A percentile compares a stretch with the other conserved stretches of the same genome.
Conservation (phyloP, 2,797 vertebrate genomes). For the Hoplostethus mediterraneus region DNA sequence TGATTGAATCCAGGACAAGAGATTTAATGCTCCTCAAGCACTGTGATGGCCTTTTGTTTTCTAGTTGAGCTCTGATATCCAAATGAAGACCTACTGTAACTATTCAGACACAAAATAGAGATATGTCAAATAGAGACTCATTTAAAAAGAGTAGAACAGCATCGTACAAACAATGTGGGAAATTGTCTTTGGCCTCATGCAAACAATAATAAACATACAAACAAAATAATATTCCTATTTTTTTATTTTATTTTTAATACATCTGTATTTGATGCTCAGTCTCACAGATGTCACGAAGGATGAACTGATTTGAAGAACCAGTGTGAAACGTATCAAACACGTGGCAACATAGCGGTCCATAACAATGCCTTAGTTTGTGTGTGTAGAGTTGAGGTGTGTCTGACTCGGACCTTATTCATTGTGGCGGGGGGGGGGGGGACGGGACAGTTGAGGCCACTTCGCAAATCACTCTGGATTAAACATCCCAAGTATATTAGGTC, state of each 20-base stretch:
- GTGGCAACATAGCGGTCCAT: constrained; percentile 29
- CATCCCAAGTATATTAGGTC: constrained; percentile 6
- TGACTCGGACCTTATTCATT: neutral
- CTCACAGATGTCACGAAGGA: constrained; percentile 44
- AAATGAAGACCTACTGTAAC: neutral
- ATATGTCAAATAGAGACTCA: neutral
- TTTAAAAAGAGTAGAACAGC: too few relatives aligned
- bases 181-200: constrained; percentile 8
- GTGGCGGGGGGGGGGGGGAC: too few relatives aligned
- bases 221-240: neutral
- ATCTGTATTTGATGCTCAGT: constrained; percentile 35
- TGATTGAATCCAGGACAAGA: neutral
- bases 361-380: constrained; percentile 38
- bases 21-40: neutral
- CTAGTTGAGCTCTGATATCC: neutral
- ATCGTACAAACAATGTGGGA: neutral
- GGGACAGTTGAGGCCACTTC: neutral
- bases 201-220: constrained; percentile 12
- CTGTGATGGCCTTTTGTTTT: neutral
- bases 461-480: neutral
- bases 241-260: neutral
- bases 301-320: constrained; percentile 41
- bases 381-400: too few relatives aligned
- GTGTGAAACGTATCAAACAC: constrained; percentile 40
- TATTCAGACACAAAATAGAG: neutral